Evolutionary conservation across 92 coral and sea anemone species (phyloP), one percentile per base, ranked within the genome.

Genomic region (Epizoanthus illoricatus): DNA sequence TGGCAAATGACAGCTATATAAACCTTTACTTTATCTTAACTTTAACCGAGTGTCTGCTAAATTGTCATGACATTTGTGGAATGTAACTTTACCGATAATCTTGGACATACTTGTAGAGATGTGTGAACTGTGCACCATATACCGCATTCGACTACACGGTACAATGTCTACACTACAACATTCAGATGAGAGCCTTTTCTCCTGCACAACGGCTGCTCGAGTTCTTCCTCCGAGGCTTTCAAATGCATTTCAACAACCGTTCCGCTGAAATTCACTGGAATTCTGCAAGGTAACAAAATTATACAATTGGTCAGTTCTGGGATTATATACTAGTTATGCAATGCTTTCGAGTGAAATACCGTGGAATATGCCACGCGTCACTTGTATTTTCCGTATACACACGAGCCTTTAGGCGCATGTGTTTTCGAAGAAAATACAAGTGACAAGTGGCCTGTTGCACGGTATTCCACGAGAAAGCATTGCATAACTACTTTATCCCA

Each of bases 211-310:
- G 92, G 88, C 47, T 84, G 92, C n/a, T 86, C n/a, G 61, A 90
- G 90, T 41, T 76, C 86, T 68, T 81, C 84, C 55, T 82, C 94
- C 13, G 97, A 86, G 58, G 85, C 47, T 81, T 90, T 86, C 61
- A 92, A 89, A 21, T 45, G 83, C 86, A 92, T 61, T 59, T 92
- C 97, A 71, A 90, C 90, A 5, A 87, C 80, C 12, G 87, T 63
- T 18, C 94, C 97, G 71, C 81, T 87, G 76, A 90, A 92, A 75
- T 88, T 90, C 39, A 88, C 94, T 20, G 97, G 87, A 64, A 92
- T 86, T 64, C 97, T 92, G 87, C 20, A 79, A 82, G 74, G 18
- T 7, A 84, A 62, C 39, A 33, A 81, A 54, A 80, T 74, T 58
- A 28, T 39, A 62, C 5, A 67, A 12, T 4, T 18, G 15, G 33